These are phyloP conservation scores for Diarsia rubi DNA, from an alignment of 2,888 invertebrate genomes.

Conservation along the genomic window DNA sequence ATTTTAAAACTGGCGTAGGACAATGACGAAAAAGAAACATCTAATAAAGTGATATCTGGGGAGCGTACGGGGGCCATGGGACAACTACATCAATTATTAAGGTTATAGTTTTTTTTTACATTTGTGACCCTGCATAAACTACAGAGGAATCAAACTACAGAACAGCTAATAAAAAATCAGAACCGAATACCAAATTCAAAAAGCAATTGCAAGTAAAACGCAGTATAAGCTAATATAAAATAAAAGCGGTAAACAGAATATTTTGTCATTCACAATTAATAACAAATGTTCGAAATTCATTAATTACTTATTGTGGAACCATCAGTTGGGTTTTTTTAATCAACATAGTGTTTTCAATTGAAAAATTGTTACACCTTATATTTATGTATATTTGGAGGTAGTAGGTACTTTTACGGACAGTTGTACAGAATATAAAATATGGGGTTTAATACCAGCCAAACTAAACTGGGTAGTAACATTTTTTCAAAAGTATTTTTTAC, in stretches of 20 bases:
- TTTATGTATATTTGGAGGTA: background rate
- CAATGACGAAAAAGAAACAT: too few relatives aligned
- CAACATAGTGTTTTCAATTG: background rate
- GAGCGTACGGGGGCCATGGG: too few relatives aligned
- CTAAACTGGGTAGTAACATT: background rate
- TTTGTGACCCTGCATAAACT: too few relatives aligned
- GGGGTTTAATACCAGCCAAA: too few relatives aligned
- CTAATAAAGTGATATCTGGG: too few relatives aligned
- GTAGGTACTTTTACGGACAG: background rate
- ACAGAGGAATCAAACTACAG: background rate
- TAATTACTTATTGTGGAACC: slow-evolving; percentile 14
- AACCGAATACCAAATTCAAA: background rate
- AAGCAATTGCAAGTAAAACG: background rate
- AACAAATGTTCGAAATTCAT: slow-evolving; percentile 3
- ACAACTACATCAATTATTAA: too few relatives aligned
- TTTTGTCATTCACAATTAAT: background rate
- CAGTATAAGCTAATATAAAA: background rate
- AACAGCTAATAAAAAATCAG: background rate
- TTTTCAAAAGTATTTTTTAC: background rate
- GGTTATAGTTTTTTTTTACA: too few relatives aligned
- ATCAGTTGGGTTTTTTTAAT: background rate
- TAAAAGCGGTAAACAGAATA: background rate
- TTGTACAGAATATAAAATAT: too few relatives aligned
- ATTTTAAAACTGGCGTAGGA: too few relatives aligned
- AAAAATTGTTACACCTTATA: slow-evolving; percentile 2